Base-by-base conservation (phyloP, 2,888 invertebrate genomes). In the Microplitis deprimator region DNA sequence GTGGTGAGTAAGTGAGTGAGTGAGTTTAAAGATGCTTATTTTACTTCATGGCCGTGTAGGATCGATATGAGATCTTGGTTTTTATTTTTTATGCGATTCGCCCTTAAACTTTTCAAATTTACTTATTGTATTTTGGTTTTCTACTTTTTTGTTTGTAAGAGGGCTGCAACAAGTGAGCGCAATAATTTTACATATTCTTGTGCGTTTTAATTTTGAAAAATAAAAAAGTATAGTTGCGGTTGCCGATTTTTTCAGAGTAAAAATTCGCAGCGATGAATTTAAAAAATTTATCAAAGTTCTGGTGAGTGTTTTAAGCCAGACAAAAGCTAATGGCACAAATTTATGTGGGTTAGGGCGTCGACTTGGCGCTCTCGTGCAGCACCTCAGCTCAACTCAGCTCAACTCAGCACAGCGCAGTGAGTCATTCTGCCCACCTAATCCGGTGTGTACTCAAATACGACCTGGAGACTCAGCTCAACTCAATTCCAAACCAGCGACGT, bases 341-440 rank as follows among this genome's bases (percentile, higher is more conserved):
- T 85, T 86, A 86, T 86, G 86, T 86, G 86, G 86, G 86, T 86
- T 86, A 86, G 85, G 86, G 85, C 86, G 86, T 86, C 85, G 85
- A 85, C 85, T 84, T 81, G 73, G 77, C 76, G 68, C 72, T 82
- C 79, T 81, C 82, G 77, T 76, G 79, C 69, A 65, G 64, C 68
- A 72, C 82, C 78, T 74, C 73, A 77, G 50, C 82, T 84, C 86
- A 87, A 87, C 83, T 87, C 87, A 87, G 85, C 82, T 84, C 83
- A 77, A 76, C 78, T 74, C 73, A 77, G 75, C 20, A 2, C 20
- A 20, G 1, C 29, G 29, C 29, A 67, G 78, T 79, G 78, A 76
- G 67, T 79, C 79, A 71, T 70, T 83, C 87, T 87, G 84, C 87
- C 87, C 85, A 87, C 87, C 84, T 85, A 85, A 88, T 88, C 86